Evolutionary conservation across 1,140 invertebrate genomes (phyloP), one percentile per base, ranked within the genome.

Genomic region (Aphaenogaster rudis): DNA sequence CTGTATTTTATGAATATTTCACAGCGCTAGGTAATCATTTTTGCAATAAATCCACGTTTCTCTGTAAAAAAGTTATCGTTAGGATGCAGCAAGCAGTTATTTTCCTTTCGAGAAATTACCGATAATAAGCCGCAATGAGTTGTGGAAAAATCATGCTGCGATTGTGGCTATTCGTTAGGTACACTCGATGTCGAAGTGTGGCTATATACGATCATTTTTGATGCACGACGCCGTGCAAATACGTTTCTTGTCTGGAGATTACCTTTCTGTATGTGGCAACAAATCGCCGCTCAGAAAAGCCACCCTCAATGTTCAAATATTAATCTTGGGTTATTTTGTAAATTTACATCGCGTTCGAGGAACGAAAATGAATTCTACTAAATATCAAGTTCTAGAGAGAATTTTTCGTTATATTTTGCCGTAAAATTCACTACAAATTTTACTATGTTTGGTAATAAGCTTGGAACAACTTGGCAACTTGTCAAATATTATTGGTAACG

Each of bases 121-220:
- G 45, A 80, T 52, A 67, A 80, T 80, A 52, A 66, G 48, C 45
- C 17, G 45, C 33, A 21, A 6, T 63, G 59, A 64, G 11, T 64
- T 79, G 63, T 66, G 17, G 59, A 50, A 79, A 80, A 67, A 67
- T 67, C n/a, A 63, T 36, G 45, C 28, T 36, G 42, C 59, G 77
- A 79, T 79, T 79, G 42, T 66, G 17, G 61, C 13, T 36, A 8
- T 42, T 39, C 15, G 33, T 66, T 64, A 48, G 15, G 3, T 64
- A 36, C 11, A 39, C 33, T 66, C 39, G 39, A 5, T 33, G 33
- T 50, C 33, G 33, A 11, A 74, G 11, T 33, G 3, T 71, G 17
- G 2, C 11, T 50, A 11, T 66, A 21, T 13, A 42, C 45, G 13
- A 66, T 64, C 76, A 45, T 45, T 66, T 79, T 50, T 50, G 8